These are phyloP conservation scores for Tortricodes alternella DNA, from an alignment of 2,888 invertebrate genomes.

Conservation along the genomic window DNA sequence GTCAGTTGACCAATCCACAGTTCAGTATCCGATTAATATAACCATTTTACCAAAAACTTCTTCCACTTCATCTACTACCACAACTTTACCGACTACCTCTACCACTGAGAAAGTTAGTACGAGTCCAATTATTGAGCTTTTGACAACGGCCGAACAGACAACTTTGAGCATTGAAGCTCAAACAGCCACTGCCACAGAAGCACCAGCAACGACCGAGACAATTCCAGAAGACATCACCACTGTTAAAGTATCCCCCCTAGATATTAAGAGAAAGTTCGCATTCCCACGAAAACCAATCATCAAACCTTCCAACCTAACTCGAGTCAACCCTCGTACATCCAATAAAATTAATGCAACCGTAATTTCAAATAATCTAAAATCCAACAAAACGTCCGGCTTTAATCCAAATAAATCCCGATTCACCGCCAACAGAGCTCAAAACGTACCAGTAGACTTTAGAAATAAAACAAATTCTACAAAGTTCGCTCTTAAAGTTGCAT, in stretches of 20 bases:
- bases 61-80: constrained; percentile 42
- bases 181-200: constrained; percentile 38
- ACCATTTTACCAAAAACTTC: constrained; percentile 46
- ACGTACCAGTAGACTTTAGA: constrained; percentile 69
- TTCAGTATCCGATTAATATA: constrained; percentile 57
- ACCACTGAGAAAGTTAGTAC: constrained; percentile 40
- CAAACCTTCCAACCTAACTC: constrained; percentile 62
- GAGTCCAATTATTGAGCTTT: constrained; percentile 47
- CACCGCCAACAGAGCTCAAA: constrained; percentile 63
- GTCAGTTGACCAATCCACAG: constrained; percentile 50
- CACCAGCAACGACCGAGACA: constrained; percentile 51
- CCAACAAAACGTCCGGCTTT: constrained; percentile 64
- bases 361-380: constrained; percentile 53
- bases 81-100: constrained; percentile 38
- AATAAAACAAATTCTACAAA: constrained; percentile 43
- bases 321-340: constrained; percentile 45
- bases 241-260: constrained; percentile 54
- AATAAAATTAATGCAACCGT: constrained; percentile 60
- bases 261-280: constrained; percentile 67
- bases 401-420: constrained; percentile 64
- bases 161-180: constrained; percentile 36
- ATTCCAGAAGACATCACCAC: constrained; percentile 61
- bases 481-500: constrained; percentile 42
- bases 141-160: constrained; percentile 41
- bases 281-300: constrained; percentile 67